Evolutionary conservation across 1,140 invertebrate species (phyloP).

Genomic region (Cyphomyrmex costatus): DNA sequence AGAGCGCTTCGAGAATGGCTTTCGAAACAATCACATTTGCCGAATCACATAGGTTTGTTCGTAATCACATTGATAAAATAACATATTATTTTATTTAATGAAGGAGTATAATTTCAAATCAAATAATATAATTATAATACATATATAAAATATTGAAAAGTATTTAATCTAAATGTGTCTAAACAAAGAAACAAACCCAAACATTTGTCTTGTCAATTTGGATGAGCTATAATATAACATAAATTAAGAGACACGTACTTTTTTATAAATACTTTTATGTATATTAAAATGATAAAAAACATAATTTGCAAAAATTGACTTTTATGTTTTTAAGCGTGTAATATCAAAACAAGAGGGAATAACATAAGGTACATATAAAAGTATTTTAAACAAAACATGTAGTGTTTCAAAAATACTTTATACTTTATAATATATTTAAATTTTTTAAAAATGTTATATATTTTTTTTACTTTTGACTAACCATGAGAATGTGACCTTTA

Average conservation of each 20-base stretch:
- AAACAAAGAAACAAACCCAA: background rate
- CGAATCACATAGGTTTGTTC: slow-evolving; percentile 83
- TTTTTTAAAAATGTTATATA: background rate
- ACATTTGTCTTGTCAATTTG: background rate
- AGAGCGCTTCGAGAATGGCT: slow-evolving; percentile 85
- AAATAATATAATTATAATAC: slow-evolving; percentile 7
- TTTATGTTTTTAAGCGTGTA: background rate
- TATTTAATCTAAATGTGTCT: background rate
- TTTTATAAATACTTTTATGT: background rate
- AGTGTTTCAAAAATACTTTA: background rate
- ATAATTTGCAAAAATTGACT: background rate
- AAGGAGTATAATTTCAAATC: background rate
- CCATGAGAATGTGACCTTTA: background rate
- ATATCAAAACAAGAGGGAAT: background rate
- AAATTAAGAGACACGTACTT: background rate
- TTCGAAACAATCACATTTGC: slow-evolving; percentile 86
- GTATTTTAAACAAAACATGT: background rate
- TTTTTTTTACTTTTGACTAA: background rate
- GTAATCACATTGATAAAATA: background rate
- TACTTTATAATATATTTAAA: background rate
- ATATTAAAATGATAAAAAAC: background rate
- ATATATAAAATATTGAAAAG: background rate
- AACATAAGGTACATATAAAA: background rate
- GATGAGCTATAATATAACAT: background rate
- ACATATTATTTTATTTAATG: background rate